Evolutionary conservation across 92 coral and sea anemone species (phyloP).

Genomic region (Porites cylindrica): DNA sequence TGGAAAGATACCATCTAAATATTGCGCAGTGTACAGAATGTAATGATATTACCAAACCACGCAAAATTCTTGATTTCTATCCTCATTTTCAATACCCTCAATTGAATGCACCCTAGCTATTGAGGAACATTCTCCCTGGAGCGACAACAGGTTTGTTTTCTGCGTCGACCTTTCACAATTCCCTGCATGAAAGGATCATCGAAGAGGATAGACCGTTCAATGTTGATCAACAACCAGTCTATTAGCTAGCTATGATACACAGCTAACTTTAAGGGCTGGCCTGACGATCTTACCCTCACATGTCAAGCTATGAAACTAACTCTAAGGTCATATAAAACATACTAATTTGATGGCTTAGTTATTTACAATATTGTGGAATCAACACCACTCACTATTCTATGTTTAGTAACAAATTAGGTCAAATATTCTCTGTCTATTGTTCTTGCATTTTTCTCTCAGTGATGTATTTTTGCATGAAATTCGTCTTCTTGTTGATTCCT

Average conservation of each 20-base stretch:
- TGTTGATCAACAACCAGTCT: conserved; percentile 6
- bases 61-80: too few species aligned
- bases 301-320: conserved; percentile 38
- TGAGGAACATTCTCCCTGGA: too few species aligned
- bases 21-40: too few species aligned
- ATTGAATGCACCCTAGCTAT: too few species aligned
- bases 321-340: conserved; percentile 45
- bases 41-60: too few species aligned
- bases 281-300: not conserved
- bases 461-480: conserved; percentile 11
- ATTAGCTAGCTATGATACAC: conserved; percentile 47
- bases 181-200: not conserved
- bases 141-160: too few species aligned
- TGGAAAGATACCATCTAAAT: too few species aligned
- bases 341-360: conserved; percentile 21
- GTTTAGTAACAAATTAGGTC: not conserved
- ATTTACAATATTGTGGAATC: conserved; percentile 48
- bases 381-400: conserved; percentile 5
- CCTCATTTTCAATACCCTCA: too few species aligned
- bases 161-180: too few species aligned
- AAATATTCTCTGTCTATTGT: conserved; percentile 14
- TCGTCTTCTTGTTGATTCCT: conserved; percentile 21
- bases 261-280: conserved; percentile 1
- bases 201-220: not conserved
- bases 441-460: not conserved